Base-by-base conservation (phyloP, 2,888 invertebrate genomes). In the Pseudoips prasinana region DNA sequence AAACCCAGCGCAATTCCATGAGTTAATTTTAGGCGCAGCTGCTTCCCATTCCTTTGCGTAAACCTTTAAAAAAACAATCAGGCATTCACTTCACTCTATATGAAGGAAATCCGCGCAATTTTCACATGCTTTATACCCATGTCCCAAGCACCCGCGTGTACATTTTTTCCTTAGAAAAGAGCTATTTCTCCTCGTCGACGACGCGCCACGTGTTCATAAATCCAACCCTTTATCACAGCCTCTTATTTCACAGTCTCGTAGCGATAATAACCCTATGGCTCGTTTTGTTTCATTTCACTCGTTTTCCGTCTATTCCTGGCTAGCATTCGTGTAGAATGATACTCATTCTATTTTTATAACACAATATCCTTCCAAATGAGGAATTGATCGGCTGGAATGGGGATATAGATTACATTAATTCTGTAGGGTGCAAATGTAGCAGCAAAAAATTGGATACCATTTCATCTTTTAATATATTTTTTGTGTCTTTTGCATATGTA, bases 141-240 rank as follows among this genome's bases (percentile, higher is more conserved):
- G 56, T 50, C 48, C 35, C 36, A n/a, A 29, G 39, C 42, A 34
- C 45, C 29, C 30, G 40, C 45, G 46, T 42, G 25, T 48, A 43
- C 42, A 53, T 59, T 58, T 62, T 60, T 51, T 39, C 47, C 44
- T 39, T 29, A 45, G 44, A 45, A 55, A 39, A 52, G 52, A 38
- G 53, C 59, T 48, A 74, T 79, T 68, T 66, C 66, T 77, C 52
- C 56, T 60, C 64, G 74, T 70, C 72, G 49, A 39, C 52, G 46
- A 41, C 44, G 46, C 51, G 63, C 53, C 60, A 64, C 58, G 56
- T 67, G 66, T 65, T 64, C 72, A 72, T 73, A 73, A 70, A 73
- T 73, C 67, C 63, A 71, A 69, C 71, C 77, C 73, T 79, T 79
- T 79, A 79, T 74, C 74, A 66, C 59, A 46, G 39, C 65, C 61